phyloP scores from a whole-genome alignment of 2,113 vertebrate genomes.

The Trachemys scripta region DNA sequence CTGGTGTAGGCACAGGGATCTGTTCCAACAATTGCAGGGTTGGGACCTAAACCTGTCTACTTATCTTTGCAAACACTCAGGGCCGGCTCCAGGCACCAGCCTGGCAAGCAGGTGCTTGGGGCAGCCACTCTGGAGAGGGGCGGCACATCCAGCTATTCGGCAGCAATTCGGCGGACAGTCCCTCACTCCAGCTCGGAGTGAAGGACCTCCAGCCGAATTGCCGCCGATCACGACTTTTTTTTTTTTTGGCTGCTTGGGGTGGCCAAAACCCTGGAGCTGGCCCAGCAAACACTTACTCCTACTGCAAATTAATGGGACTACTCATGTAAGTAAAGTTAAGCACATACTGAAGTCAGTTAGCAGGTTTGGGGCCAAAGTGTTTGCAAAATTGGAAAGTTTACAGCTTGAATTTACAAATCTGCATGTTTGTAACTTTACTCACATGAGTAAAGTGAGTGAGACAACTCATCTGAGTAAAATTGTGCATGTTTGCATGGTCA shows the following conservation, averaged over 20 bases:
- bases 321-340: neutral
- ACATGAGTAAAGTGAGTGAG: neutral
- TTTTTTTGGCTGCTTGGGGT: too few species aligned
- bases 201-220: too few species aligned
- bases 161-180: too few species aligned
- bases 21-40: neutral
- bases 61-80: neutral
- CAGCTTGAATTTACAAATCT: neutral
- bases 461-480: neutral
- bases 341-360: neutral
- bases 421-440: neutral
- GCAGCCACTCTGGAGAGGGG: too few species aligned
- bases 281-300: neutral
- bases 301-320: neutral
- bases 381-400: neutral
- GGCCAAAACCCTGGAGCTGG: too few species aligned
- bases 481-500: neutral
- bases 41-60: neutral
- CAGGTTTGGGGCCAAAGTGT: neutral
- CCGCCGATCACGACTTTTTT: too few species aligned
- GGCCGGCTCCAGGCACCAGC: too few species aligned
- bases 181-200: too few species aligned
- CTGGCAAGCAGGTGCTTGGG: too few species aligned
- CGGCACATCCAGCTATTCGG: too few species aligned
- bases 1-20: neutral